Evolutionary conservation across 1,140 invertebrate genomes (phyloP).

Genomic region (Brachionus angularis): DNA sequence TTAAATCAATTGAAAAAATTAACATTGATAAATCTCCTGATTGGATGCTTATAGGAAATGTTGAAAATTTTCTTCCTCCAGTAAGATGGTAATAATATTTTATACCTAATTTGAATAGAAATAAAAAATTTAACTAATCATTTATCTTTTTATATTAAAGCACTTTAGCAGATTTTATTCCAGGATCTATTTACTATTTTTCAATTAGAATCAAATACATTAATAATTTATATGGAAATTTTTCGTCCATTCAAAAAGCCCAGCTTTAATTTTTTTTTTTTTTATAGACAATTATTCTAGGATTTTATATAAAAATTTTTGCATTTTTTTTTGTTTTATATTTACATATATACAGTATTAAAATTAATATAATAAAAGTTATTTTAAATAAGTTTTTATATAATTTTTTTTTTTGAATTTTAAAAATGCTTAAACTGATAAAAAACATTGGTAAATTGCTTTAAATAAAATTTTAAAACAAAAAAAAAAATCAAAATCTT

Average conservation of each 20-base stretch:
- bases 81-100: slow-evolving; percentile 43
- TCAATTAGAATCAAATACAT: slow-evolving; percentile 1
- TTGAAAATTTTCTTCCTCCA: not conserved
- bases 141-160: no score
- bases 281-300: no score
- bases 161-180: not conserved
- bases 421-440: no score
- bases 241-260: not conserved
- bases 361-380: not conserved
- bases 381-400: no score
- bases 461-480: no score
- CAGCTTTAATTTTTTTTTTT: not conserved
- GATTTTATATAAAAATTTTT: no score
- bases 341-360: not conserved
- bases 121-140: no score
- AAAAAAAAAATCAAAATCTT: not conserved
- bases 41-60: slow-evolving; percentile 16
- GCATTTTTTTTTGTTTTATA: not conserved
- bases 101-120: no score
- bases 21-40: not conserved
- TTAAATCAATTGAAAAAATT: not conserved
- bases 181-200: slow-evolving; percentile 26
- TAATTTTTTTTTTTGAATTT: no score
- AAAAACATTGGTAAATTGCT: no score
- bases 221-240: not conserved